A percentile compares a stretch with the other conserved stretches of the same genome.
These are phyloP conservation scores for Microcebus tavaratra DNA, from an alignment of 2,113 vertebrate species.

Conservation along the genomic window DNA sequence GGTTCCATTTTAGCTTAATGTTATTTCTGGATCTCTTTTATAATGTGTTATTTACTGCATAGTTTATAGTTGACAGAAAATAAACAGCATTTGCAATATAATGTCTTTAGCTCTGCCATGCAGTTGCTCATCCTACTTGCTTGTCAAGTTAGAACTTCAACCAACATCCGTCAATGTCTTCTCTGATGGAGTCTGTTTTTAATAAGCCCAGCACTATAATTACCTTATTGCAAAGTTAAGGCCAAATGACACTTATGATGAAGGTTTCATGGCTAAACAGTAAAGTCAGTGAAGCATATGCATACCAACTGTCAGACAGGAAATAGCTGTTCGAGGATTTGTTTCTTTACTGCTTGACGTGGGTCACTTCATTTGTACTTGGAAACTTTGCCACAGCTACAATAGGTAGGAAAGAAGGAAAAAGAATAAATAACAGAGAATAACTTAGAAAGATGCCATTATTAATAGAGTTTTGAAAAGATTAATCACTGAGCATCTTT, in stretches of 20 bases:
- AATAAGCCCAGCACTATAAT: conserved; percentile 82
- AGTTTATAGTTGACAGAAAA: conserved; percentile 85
- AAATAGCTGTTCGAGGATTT: conserved; percentile 67
- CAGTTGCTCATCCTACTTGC: conserved; percentile 83
- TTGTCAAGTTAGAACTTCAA: conserved; percentile 80
- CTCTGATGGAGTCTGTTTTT: conserved; percentile 77
- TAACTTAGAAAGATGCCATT: conserved; percentile 3
- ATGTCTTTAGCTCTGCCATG: conserved; percentile 77
- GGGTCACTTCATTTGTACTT: conserved; percentile 76
- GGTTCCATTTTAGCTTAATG: conserved; percentile 84
- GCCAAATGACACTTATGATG: conserved; percentile 80
- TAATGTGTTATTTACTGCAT: conserved; percentile 88
- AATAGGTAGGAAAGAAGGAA: not conserved
- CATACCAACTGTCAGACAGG: conserved; percentile 72
- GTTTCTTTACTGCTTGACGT: conserved; percentile 53
- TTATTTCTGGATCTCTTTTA: conserved; percentile 84
- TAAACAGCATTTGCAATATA: conserved; percentile 86
- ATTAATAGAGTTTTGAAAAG: not conserved
- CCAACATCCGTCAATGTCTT: conserved; percentile 84
- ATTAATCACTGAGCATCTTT: not conserved
- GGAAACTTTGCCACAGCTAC: conserved; percentile 37
- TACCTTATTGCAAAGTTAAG: conserved; percentile 81
- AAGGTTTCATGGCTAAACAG: conserved; percentile 80
- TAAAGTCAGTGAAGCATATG: conserved; percentile 73
- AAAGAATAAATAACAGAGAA: not conserved